Percentiles rank a stretch among this genome's conserved stretches.
Conservation (phyloP, 2,888 invertebrate species). For the Axea sp. region DNA sequence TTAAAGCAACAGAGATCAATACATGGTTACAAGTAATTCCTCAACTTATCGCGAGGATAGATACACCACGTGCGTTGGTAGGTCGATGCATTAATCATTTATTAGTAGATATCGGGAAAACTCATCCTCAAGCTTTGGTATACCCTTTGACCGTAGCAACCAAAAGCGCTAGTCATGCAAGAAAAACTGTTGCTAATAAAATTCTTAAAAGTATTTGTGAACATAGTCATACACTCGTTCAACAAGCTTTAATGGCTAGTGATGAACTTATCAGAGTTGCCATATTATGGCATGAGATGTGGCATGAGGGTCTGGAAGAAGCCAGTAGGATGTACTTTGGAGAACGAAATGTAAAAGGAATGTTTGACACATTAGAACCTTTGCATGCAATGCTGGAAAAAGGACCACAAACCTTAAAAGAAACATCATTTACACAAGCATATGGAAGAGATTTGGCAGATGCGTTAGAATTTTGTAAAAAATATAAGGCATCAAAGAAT, state of each 20-base stretch:
- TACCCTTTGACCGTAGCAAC: conserved; percentile 98
- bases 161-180: conserved; percentile 92
- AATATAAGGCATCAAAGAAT: conserved; percentile 90
- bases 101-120: conserved; percentile 97
- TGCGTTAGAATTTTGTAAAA: conserved; percentile 97
- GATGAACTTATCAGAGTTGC: conserved; percentile 98
- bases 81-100: conserved; percentile 95
- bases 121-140: conserved; percentile 98
- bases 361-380: conserved; percentile 97
- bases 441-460: conserved; percentile 96
- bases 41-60: conserved; percentile 98
- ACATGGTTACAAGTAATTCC: conserved; percentile 99
- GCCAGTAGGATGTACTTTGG: conserved; percentile 96
- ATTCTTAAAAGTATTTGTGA: conserved; percentile 97
- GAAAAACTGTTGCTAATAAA: conserved; percentile 95
- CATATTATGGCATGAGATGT: conserved; percentile 99
- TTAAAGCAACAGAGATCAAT: conserved; percentile 95
- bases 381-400: conserved; percentile 95
- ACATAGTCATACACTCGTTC: conserved; percentile 93
- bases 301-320: conserved; percentile 98
- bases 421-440: conserved; percentile 97
- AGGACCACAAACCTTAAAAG: conserved; percentile 97
- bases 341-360: conserved; percentile 96
- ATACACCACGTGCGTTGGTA: conserved; percentile 93
- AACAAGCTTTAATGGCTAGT: conserved; percentile 97